A percentile compares a stretch with the other conserved stretches of the same genome.
Evolutionary conservation across 2,113 vertebrate species (phyloP).

Genomic region (Hyperoodon ampullatus): DNA sequence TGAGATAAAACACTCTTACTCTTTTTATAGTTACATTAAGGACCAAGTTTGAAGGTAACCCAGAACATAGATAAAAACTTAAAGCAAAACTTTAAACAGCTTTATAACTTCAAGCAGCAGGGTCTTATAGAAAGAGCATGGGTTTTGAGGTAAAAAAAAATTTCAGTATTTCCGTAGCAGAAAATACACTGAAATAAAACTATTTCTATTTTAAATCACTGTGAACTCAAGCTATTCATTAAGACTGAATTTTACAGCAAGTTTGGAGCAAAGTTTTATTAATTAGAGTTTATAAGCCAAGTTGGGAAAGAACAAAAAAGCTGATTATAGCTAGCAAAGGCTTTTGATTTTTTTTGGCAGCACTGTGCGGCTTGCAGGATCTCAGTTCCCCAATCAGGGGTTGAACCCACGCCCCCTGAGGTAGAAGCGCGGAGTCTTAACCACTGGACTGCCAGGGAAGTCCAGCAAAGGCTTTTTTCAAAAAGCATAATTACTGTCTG

Average conservation of each 20-base stretch:
- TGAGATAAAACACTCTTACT: background rate
- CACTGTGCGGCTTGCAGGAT: too few relatives aligned
- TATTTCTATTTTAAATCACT: background rate
- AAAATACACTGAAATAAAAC: slow-evolving; percentile 2
- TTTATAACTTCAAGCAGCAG: background rate
- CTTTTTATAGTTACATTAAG: background rate
- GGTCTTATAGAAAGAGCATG: background rate
- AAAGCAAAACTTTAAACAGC: background rate
- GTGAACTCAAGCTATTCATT: background rate
- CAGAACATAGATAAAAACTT: background rate
- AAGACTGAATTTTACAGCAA: background rate
- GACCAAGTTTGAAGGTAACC: background rate
- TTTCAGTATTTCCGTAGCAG: background rate
- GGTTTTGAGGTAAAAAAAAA: background rate
- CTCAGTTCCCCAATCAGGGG: too few relatives aligned
- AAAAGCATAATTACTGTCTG: background rate
- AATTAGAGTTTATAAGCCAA: background rate
- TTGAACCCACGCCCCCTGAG: background rate
- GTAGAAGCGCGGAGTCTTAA: background rate
- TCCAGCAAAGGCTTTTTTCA: background rate
- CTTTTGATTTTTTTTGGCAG: background rate
- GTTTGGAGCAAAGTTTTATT: background rate
- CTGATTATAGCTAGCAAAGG: background rate
- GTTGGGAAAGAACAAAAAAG: background rate
- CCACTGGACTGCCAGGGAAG: background rate